Conservation (phyloP, 1,140 invertebrate genomes). For the Ditylenchus dipsaci region DNA sequence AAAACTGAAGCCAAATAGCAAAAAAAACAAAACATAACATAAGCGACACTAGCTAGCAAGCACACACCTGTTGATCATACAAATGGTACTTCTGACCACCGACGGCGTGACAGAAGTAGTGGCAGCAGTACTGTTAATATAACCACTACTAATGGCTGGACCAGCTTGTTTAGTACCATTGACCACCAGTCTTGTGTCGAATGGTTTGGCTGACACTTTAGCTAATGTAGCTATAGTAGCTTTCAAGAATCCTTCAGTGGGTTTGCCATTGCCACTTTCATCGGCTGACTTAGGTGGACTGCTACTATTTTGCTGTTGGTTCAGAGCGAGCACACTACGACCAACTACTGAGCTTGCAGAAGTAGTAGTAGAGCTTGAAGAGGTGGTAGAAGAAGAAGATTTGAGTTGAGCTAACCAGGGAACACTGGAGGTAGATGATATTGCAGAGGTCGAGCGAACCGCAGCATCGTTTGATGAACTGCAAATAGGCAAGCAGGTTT, state of each 20-base stretch:
- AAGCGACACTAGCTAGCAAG: neutral
- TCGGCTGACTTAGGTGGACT: neutral
- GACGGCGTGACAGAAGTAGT: too few species aligned
- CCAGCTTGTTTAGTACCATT: too few species aligned
- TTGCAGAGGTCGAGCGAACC: neutral
- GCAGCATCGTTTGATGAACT: neutral
- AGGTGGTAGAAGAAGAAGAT: neutral
- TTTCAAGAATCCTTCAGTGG: neutral
- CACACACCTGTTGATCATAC: neutral
- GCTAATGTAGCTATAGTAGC: neutral
- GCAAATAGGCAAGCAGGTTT: neutral
- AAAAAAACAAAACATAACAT: neutral
- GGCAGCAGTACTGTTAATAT: too few species aligned
- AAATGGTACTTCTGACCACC: too few species aligned
- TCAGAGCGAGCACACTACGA: neutral
- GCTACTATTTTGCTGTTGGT: neutral
- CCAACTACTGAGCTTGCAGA: neutral
- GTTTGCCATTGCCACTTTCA: neutral
- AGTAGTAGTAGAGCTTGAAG: neutral
- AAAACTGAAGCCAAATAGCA: slow-evolving; percentile 30
- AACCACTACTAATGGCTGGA: too few species aligned
- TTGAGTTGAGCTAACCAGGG: neutral
- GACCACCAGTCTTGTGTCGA: too few species aligned
- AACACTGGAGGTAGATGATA: neutral
- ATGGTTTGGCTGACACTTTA: neutral